phyloP scores from a whole-genome alignment of 2,797 vertebrate genomes.

The Anguilla obscura region DNA sequence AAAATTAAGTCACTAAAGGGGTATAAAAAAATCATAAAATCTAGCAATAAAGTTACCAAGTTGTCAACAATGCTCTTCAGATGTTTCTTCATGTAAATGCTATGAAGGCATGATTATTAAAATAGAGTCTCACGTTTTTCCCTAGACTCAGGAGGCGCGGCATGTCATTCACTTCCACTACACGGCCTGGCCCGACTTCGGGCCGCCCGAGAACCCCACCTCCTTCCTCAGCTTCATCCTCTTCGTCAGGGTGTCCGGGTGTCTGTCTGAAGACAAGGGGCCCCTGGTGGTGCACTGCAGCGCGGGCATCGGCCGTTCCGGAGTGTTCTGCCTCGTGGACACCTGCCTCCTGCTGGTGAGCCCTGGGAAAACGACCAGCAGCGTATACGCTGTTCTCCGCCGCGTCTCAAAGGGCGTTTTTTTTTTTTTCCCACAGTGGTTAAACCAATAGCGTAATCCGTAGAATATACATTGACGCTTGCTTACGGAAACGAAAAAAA shows the following conservation, averaged over 20 bases:
- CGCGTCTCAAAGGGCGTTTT: neutral
- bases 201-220: slow-evolving; percentile 93
- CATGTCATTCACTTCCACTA: slow-evolving; percentile 98
- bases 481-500: neutral
- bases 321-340: slow-evolving; percentile 95
- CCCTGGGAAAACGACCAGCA: slow-evolving; percentile 18
- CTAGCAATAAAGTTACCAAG: neutral
- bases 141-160: slow-evolving; percentile 84
- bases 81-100: neutral
- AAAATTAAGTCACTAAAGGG: no score
- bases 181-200: slow-evolving; percentile 99
- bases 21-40: no score
- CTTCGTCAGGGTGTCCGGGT: slow-evolving; percentile 93
- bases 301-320: slow-evolving; percentile 92
- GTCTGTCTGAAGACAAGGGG: slow-evolving; percentile 78
- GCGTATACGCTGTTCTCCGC: neutral
- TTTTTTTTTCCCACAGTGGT: neutral
- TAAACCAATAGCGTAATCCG: neutral
- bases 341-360: slow-evolving; percentile 94
- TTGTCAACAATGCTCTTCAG: neutral
- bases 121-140: neutral
- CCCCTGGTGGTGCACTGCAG: slow-evolving; percentile 97
- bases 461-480: neutral
- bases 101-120: neutral
- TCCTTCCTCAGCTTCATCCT: slow-evolving; percentile 98